Evolutionary conservation across 35 echinoderm and acorn worm species (phyloP).

Genomic region (Heliocidaris tuberculata): DNA sequence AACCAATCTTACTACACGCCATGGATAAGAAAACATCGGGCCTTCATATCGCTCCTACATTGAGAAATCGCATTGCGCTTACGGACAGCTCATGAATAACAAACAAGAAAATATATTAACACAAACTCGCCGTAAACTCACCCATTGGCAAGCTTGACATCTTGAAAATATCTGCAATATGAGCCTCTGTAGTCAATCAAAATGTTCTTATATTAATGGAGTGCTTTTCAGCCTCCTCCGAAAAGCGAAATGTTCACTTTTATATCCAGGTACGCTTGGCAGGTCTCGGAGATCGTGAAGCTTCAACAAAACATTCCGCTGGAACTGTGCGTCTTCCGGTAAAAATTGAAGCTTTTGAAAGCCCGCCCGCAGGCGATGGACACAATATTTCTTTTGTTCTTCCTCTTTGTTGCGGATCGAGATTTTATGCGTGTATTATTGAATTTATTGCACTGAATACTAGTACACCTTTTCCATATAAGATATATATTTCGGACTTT

Average conservation of each 20-base stretch:
- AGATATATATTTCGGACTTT: too few species aligned
- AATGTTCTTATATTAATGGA: constrained; percentile 2
- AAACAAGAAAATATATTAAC: constrained; percentile 52
- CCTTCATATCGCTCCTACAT: constrained; percentile 51
- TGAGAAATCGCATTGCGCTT: constrained; percentile 37
- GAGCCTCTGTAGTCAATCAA: constrained; percentile 39
- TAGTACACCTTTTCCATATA: neutral
- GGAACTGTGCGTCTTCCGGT: constrained; percentile 51
- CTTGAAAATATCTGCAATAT: constrained; percentile 27
- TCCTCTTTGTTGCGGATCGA: constrained; percentile 23
- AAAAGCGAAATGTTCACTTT: constrained; percentile 48
- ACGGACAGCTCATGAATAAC: constrained; percentile 54
- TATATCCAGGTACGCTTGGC: constrained; percentile 46
- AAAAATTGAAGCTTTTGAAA: constrained; percentile 20
- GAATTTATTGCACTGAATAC: neutral
- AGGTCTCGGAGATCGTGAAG: constrained; percentile 48
- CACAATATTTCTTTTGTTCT: constrained; percentile 50
- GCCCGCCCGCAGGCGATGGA: constrained; percentile 44
- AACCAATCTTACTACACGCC: constrained; percentile 38
- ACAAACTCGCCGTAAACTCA: constrained; percentile 44
- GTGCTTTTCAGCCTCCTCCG: constrained; percentile 45
- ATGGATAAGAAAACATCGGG: constrained; percentile 50
- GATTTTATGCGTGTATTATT: neutral
- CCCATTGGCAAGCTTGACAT: constrained; percentile 53
- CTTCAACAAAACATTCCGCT: constrained; percentile 55